Base-by-base conservation (phyloP, 30 jellyfish, hydroid and myxozoan species). In the Aurelia coerulea region DNA sequence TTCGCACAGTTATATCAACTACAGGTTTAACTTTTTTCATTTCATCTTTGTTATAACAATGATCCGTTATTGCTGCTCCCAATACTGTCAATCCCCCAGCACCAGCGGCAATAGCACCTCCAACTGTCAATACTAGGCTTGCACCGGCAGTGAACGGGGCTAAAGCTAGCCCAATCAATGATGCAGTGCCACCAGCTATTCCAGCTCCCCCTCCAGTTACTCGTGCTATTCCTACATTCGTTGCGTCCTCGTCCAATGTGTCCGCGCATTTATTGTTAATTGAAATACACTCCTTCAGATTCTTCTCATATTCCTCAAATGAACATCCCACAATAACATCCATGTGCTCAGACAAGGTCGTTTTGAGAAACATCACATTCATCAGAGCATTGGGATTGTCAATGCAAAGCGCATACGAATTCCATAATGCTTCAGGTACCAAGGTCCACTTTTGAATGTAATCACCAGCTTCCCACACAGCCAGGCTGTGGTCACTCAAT, bases 1-100 rank as follows among this genome's bases (percentile, higher is more conserved):
- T n/a, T 31, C 81, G 88, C 23, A 29, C 50, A 9, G 79, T 23
- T 8, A 13, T 60, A 4, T 78, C 88, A 32, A 78, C 51, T 2
- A 78, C 18, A 56, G 78, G 78, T 62, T 34, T 58, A 14, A 78
- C 4, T 13, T 78, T 78, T 0, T 60, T 64, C 79, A 78, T 18
- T 41, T 78, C 88, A 4, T 41, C 49, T 64, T 32, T 56, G 65
- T 62, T 78, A 54, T 64, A 59, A 46, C 78, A 60, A 14, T 58
- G 81, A 31, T 78, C 81, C 4, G 88, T 62, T 58, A 78, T 78
- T 31, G 81, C 11, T 0, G 81, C 88, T 9, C 88, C 88, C 37
- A 78, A 56, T 10, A 65, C 31, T 41, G 79, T 78, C 78, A 78
- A 34, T 35, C 88, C 88, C 72, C 78, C 88, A 78, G 79, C 88